Percentiles rank a stretch among this genome's conserved stretches.
Evolutionary conservation across 1,140 invertebrate species (phyloP).

Genomic region (Drosophila ambigua): DNA sequence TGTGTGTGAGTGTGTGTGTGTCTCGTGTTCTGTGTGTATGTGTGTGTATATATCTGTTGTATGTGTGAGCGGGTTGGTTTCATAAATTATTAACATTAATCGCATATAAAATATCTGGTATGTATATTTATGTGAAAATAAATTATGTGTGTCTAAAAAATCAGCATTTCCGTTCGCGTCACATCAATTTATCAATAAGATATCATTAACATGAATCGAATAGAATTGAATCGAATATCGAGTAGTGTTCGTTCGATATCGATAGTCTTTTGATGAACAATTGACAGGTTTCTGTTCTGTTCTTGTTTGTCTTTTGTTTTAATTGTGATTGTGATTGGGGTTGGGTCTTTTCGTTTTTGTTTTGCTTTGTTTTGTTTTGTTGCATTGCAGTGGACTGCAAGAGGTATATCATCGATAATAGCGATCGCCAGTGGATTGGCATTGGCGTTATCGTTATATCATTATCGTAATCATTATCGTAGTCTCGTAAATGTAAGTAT

Average conservation of each 20-base stretch:
- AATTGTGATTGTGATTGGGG: constrained; percentile 11
- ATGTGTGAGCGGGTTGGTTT: constrained; percentile 35
- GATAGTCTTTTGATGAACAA: constrained; percentile 5
- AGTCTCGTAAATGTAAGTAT: constrained; percentile 26
- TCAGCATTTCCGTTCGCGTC: constrained; percentile 27
- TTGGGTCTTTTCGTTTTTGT: constrained; percentile 16
- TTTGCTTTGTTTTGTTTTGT: constrained; percentile 31
- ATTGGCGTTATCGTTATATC: constrained; percentile 9
- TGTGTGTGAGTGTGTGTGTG: constrained; percentile 20
- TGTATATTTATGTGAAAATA: constrained; percentile 59
- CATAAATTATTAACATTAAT: constrained; percentile 78
- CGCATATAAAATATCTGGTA: constrained; percentile 54
- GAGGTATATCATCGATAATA: constrained; percentile 58
- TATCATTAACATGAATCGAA: constrained; percentile 23
- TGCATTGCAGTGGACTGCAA: constrained; percentile 15
- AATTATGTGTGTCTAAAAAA: constrained; percentile 59
- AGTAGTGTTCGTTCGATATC: constrained; percentile 1
- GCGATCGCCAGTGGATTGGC: constrained; percentile 7
- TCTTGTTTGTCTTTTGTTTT: constrained; percentile 1
- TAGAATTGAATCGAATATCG: constrained; percentile 14
- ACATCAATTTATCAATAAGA: constrained; percentile 2
- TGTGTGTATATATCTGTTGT: constrained; percentile 31
- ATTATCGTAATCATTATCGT: constrained; percentile 27
- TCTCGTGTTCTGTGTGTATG: constrained; percentile 25
- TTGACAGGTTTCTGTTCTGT: not conserved